Evolutionary conservation across 1,140 invertebrate species (phyloP).

Genomic region (Drosophila miranda): DNA sequence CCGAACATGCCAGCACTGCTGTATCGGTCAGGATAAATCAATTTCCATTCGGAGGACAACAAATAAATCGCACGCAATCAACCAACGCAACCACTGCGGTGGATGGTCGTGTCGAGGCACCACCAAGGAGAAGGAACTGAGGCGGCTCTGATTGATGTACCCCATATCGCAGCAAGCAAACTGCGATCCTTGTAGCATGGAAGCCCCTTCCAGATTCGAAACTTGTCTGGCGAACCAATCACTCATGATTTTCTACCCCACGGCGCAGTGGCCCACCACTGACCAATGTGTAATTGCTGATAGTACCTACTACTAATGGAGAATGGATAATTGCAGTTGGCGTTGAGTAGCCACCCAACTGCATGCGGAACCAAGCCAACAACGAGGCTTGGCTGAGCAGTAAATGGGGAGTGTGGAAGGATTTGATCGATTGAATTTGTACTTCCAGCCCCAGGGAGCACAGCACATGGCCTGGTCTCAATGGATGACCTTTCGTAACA

Average conservation of each 20-base stretch:
- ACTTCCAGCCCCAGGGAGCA: too few species aligned
- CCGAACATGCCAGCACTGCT: background rate
- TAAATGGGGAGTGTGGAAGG: too few species aligned
- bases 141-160: constrained; percentile 27
- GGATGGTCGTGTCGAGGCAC: background rate
- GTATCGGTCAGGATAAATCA: constrained; percentile 18
- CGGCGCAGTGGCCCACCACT: background rate
- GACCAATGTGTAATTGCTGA: constrained; percentile 9
- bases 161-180: constrained; percentile 2
- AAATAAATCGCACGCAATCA: constrained; percentile 26
- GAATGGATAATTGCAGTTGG: background rate
- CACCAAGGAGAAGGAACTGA: background rate
- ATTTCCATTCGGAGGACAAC: constrained; percentile 24
- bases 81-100: background rate
- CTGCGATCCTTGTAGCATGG: too few species aligned
- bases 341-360: background rate
- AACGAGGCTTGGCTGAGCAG: too few species aligned
- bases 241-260: constrained; percentile 5
- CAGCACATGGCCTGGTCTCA: background rate
- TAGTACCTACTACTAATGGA: constrained; percentile 2
- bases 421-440: too few species aligned
- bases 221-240: constrained; percentile 16
- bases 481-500: background rate
- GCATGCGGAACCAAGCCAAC: background rate
- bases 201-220: too few species aligned